Evolutionary conservation across 2,113 vertebrate species (phyloP), one percentile per base, ranked within the genome.

Genomic region (Nettapus auritus): DNA sequence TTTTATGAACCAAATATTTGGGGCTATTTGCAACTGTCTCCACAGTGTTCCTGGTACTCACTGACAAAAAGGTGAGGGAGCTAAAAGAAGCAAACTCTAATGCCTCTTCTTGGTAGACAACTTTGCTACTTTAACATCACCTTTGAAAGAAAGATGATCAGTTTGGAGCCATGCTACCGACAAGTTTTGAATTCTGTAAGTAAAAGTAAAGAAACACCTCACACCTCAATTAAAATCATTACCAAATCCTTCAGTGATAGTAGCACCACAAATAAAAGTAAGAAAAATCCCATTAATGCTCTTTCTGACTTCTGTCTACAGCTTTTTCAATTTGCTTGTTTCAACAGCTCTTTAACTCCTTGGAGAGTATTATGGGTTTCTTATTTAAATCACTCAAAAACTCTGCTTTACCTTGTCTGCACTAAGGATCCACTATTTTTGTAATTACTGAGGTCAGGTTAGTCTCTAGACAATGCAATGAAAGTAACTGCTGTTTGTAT

Each of bases 1-100:
- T 38, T 94, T 81, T 57, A 34, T 46, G 62, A 94, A 86, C 81
- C 38, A 75, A 92, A 92, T 23, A n/a, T n/a, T 59, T 93, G 64
- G 13, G 71, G 64, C 42, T 81, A 28, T 88, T 86, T 89, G 57
- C 74, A 92, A 56, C 48, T 44, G 11, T 17, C 64, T 82, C n/a
- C 66, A 40, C 11, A 48, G 38, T 15, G 48, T 44, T 92, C 29
- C 23, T 40, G 87, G 66, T 78, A 70, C 18, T 60, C 66, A 19
- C 42, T 84, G 86, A 48, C 86, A 79, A 70, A 69, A 86, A 63
- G 4, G 28, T 34, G 44, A 11, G 46, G 74, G 36, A 91, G 62
- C 21, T 82, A 74, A 69, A 92, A 46, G n/a, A 79, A 82, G 71
- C 28, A 87, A 40, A 96, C 85, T 8, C 18, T 40, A 84, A 31